Evolutionary conservation across 37 sponge, comb jelly and placozoan genomes (phyloP).

Genomic region (Bolinopsis microptera): DNA sequence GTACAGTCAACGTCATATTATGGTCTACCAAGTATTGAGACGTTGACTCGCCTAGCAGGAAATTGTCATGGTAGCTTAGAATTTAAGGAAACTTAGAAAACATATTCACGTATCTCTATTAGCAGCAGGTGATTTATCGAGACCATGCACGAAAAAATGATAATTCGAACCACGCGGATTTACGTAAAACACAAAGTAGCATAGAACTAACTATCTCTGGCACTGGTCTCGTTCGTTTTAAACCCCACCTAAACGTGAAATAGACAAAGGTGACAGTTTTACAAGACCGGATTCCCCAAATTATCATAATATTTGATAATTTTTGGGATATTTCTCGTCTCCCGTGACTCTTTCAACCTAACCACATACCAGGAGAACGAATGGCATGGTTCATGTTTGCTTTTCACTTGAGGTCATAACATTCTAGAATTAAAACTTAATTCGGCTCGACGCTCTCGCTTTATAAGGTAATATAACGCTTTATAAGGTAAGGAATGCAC

Average conservation of each 20-base stretch:
- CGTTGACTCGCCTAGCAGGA: no score
- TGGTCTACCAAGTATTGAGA: no score
- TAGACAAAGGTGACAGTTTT: neutral
- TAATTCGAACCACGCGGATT: neutral
- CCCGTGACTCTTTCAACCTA: neutral
- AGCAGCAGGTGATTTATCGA: neutral
- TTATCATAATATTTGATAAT: neutral
- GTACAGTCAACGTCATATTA: no score
- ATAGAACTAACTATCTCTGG: neutral
- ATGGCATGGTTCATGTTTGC: neutral
- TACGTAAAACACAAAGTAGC: neutral
- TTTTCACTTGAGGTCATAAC: neutral
- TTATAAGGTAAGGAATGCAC: neutral
- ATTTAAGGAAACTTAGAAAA: no score
- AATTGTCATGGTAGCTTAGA: no score
- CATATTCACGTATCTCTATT: no score
- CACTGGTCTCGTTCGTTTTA: neutral
- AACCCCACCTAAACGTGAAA: neutral
- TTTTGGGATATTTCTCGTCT: neutral
- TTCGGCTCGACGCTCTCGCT: neutral
- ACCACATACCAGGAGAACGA: neutral
- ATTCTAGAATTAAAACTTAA: neutral
- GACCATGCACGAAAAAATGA: neutral
- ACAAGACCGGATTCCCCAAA: neutral
- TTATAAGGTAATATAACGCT: neutral